Base-by-base conservation (phyloP, 2,797 vertebrate species). In the Brotula barbata region DNA sequence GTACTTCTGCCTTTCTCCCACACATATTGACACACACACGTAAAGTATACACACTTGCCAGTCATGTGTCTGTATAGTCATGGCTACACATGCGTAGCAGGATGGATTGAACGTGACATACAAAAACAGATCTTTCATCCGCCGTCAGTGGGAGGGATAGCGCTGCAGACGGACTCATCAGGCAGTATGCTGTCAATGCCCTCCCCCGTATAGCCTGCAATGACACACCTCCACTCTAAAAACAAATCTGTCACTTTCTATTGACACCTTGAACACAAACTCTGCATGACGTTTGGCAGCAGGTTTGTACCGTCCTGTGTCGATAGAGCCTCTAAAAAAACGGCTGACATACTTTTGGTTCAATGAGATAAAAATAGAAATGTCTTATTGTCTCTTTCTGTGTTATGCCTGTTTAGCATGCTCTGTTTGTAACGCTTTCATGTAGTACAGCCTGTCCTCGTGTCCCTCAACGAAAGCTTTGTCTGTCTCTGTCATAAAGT, bases 101-200 rank as follows among this genome's bases (percentile, higher is more conserved):
- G 45, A 68, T 60, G 37, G 55, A 80, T 60, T 51, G 57, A 79
- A 80, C 75, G 61, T 83, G 83, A 81, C 78, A 71, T 68, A 83
- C 66, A 82, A 78, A 83, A 78, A 64, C 58, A 71, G 47, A 19
- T 69, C 81, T 86, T 83, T 84, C 78, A 82, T 87, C 75, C 63
- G 71, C 82, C 85, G 82, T 78, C 81, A 80, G 68, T 42, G 72
- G 78, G 77, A 85, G 79, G 72, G 77, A 85, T 77, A 73, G 82
- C 68, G 59, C 55, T 57, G 60, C 68, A 63, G 51, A 73, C 74
- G 71, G 60, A 64, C 73, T 68, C 71, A 69, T 73, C 77, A 73
- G 45, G 34, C 41, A 23, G 69, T 57, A 65, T 75, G 81, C 82
- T 85, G 84, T 85, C 80, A 80, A 78, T 74, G 71, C 59, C 44